Base-by-base conservation (phyloP, 2,888 invertebrate genomes). In the Xestia xanthographa region DNA sequence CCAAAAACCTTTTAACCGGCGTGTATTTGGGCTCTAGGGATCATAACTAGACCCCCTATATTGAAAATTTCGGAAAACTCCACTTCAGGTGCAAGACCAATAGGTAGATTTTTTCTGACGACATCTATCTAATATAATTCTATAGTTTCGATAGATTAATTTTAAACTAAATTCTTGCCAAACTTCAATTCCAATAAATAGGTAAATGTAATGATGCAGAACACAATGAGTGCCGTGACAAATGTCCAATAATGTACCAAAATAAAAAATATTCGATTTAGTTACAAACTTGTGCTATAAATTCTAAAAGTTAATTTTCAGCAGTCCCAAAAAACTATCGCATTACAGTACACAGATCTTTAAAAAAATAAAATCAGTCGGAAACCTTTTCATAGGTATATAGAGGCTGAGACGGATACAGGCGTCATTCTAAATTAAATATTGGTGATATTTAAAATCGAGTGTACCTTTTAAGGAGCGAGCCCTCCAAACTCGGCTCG, bases 391-490 rank as follows among this genome's bases (percentile, higher is more conserved):
- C 4, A 63, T n/a, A n/a, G n/a, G n/a, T n/a, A 34, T 9, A 26
- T 22, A 56, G 5, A 26, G 29, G 9, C 41, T 20, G 14, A n/a
- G 62, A 22, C 6, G 26, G 17, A n/a, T 48, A 17, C 41, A 22
- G 43, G 22, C 20, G 43, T 48, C 58, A 68, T 60, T 85, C n/a
- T 50, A 83, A 72, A 67, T 67, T 67, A 65, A 68, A 79, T 74
- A 69, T 81, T 75, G 67, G 60, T 62, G 68, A 63, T 53, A 77
- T 82, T 80, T 77, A 68, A 78, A 80, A 79, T 82, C 74, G 67
- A 81, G 72, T 70, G 79, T 77, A 76, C 80, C 81, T 83, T 90
- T 88, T 88, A 88, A 86, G 87, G 84, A 86, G 77, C 84, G 72
- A 80, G 67, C 79, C 75, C 80, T 84, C 73, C 67, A 2, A 82